A percentile compares a stretch with the other conserved stretches of the same genome.
phyloP scores from a whole-genome alignment of 2,113 vertebrate species.

The Cricetomys ansorgei region DNA sequence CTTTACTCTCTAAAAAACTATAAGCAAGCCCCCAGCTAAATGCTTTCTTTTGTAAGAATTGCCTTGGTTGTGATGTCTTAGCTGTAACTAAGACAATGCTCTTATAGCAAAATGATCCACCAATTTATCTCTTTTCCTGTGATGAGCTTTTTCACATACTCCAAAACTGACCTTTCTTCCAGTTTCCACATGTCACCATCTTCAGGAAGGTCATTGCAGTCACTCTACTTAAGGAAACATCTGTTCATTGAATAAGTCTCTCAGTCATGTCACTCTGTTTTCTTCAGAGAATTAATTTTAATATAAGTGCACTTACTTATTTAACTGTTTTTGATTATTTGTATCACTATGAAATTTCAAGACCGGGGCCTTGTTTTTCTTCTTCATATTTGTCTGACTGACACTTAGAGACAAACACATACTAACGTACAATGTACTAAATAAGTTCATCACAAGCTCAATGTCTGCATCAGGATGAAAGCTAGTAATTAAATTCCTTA shows the following conservation, averaged over 20 bases:
- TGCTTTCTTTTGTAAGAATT: background rate
- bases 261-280: background rate
- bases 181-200: background rate
- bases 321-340: background rate
- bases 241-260: background rate
- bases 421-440: background rate
- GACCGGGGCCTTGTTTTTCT: background rate
- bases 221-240: background rate
- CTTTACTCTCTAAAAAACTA: background rate
- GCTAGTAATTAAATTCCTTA: background rate
- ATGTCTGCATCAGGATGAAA: background rate
- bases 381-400: background rate
- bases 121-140: background rate
- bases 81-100: background rate
- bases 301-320: constrained; percentile 5
- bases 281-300: constrained; percentile 24
- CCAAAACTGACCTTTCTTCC: background rate
- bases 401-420: background rate
- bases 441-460: background rate
- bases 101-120: background rate
- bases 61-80: background rate
- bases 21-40: background rate
- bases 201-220: background rate
- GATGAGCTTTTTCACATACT: background rate
- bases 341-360: background rate